Conservation (phyloP, 2,113 vertebrate genomes). For the Gulo gulo region DNA sequence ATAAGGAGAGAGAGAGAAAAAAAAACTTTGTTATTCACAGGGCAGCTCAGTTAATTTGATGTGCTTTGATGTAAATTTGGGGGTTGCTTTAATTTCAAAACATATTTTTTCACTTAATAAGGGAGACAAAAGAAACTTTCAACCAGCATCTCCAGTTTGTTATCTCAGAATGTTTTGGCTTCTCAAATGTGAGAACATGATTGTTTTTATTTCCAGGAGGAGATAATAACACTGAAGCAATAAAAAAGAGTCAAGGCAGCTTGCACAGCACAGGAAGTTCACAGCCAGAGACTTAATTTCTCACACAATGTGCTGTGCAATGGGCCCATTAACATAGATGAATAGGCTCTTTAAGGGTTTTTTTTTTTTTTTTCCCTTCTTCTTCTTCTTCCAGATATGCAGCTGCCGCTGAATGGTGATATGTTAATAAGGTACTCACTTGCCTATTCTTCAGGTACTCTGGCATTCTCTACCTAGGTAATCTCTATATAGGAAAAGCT, state of each 20-base stretch:
- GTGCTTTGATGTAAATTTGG: conserved; percentile 83
- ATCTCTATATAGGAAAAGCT: conserved; percentile 89
- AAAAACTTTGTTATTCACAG: conserved; percentile 74
- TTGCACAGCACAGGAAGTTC: conserved; percentile 90
- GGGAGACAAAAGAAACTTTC: conserved; percentile 88
- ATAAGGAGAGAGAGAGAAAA: not conserved
- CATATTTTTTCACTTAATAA: conserved; percentile 87
- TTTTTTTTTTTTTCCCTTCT: conserved; percentile 75
- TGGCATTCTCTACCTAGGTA: conserved; percentile 91
- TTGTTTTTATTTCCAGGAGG: conserved; percentile 90
- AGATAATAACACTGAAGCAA: conserved; percentile 89
- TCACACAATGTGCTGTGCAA: conserved; percentile 94
- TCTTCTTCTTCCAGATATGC: conserved; percentile 88
- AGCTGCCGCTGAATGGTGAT: conserved; percentile 92
- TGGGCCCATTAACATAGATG: conserved; percentile 94
- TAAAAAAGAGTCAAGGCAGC: conserved; percentile 90
- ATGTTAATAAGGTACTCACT: conserved; percentile 94
- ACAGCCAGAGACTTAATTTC: conserved; percentile 92
- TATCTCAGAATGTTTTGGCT: conserved; percentile 88
- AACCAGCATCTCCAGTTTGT: conserved; percentile 82
- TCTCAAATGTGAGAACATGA: conserved; percentile 88
- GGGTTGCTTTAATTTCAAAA: conserved; percentile 85
- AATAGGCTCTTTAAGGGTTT: conserved; percentile 93
- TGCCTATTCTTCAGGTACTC: conserved; percentile 92
- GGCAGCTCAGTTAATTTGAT: conserved; percentile 82